These are phyloP conservation scores for Rotaria macrura DNA, from an alignment of 2,888 invertebrate genomes.

Conservation along the genomic window DNA sequence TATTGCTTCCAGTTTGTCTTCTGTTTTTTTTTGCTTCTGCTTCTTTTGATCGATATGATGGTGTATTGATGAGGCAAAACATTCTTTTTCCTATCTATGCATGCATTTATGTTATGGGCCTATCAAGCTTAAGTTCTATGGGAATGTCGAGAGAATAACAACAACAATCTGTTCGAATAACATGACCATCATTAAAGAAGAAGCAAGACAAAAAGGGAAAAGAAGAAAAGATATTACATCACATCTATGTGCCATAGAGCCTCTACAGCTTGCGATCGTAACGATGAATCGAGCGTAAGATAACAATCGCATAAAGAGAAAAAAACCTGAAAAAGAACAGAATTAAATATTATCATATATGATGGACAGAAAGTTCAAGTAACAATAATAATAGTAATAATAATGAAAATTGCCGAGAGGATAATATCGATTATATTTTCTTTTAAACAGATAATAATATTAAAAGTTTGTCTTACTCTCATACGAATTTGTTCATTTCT, in stretches of 20 bases:
- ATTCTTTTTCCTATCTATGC: background rate
- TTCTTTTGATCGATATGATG: background rate
- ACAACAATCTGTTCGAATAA: background rate
- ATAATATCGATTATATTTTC: background rate
- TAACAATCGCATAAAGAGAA: background rate
- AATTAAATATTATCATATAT: background rate
- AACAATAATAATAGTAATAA: background rate
- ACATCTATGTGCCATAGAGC: background rate
- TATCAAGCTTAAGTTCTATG: background rate
- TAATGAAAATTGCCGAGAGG: background rate
- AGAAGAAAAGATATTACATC: background rate
- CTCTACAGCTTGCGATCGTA: background rate
- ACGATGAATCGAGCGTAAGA: background rate
- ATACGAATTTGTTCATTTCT: background rate
- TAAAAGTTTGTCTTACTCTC: background rate
- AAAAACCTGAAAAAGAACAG: background rate
- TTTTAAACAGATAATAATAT: background rate
- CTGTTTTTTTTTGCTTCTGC: background rate
- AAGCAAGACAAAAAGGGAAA: background rate
- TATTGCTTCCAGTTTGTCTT: background rate
- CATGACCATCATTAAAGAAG: background rate
- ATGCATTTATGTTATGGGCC: background rate
- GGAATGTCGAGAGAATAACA: conserved; percentile 12
- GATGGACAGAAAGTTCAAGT: background rate
- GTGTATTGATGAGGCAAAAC: background rate